Evolutionary conservation across 2,113 vertebrate genomes (phyloP), one percentile per base, ranked within the genome.

Genomic region (Morone saxatilis): DNA sequence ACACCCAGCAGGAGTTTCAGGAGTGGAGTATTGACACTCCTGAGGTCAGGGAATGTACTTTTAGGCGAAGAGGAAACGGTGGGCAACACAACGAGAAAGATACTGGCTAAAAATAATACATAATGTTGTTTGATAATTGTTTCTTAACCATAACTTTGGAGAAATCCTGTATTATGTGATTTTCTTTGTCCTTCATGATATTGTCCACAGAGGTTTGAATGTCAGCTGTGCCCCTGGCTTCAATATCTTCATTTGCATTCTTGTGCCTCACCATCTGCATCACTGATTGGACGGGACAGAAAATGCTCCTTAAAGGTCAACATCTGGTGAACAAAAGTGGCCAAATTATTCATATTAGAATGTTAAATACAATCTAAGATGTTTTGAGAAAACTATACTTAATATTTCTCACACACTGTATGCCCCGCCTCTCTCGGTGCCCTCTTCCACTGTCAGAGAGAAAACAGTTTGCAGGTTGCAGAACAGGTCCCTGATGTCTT

Each of bases 231-330:
- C 84, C 72, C 59, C 72, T 38, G 80, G 79, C 76, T 88, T 85
- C 75, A 71, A 9, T 69, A 54, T 74, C 51, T 75, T 86, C 43
- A 91, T 94, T 91, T 92, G 90, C 91, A 93, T 89, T 86, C 78
- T 56, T 72, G 53, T 66, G 19, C 76, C 67, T 72, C 22, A 9
- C 31, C 57, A 45, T 74, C 78, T 83, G 77, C 75, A 77, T 81
- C 57, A 19, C 77, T 84, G 79, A 90, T 71, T 83, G 72, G 73
- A 77, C 31, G 4, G 50, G 48, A 66, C 66, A 75, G 74, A 84
- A 90, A 88, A 81, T 50, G 54, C 76, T 62, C 12, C 40, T 56
- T 65, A 94, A 92, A 94, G 89, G 92, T 93, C 89, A 93, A 76
- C 86, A 92, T 83, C 89, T 93, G 89, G 81, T 73, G 66, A 60